Percentiles rank a stretch among this genome's conserved stretches.
Conservation (phyloP, 2,797 vertebrate genomes). For the Ctenosaura bakeri region DNA sequence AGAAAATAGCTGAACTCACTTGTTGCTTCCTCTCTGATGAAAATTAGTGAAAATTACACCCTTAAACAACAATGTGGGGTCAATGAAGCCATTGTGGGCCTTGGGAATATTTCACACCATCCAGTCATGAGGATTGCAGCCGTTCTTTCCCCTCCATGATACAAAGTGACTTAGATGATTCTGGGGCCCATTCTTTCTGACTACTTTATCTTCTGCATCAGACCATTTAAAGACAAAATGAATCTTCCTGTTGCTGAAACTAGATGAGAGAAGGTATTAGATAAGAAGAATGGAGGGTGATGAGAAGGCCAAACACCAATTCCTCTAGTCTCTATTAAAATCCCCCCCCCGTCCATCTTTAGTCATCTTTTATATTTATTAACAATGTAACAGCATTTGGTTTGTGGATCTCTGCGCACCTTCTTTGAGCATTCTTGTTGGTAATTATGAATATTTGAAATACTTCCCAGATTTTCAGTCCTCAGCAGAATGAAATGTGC, state of each 20-base stretch:
- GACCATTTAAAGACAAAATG: background rate
- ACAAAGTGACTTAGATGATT: too few relatives aligned
- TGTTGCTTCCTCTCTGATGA: too few relatives aligned
- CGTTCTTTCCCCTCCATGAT: too few relatives aligned
- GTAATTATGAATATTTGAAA: slow-evolving; percentile 7
- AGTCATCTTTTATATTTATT: background rate
- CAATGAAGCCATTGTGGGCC: too few relatives aligned
- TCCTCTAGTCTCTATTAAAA: background rate
- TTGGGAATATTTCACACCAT: too few relatives aligned
- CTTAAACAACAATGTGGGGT: too few relatives aligned
- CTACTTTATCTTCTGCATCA: background rate
- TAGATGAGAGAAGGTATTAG: background rate
- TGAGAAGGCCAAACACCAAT: too few relatives aligned
- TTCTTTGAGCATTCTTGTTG: background rate
- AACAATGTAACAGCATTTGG: background rate
- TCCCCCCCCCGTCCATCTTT: background rate
- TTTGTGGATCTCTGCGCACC: background rate
- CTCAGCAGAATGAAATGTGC: background rate
- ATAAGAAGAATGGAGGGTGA: background rate
- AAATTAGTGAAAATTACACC: too few relatives aligned
- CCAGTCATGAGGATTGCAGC: too few relatives aligned
- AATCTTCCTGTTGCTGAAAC: background rate
- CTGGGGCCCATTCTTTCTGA: too few relatives aligned
- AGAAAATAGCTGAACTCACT: too few relatives aligned
- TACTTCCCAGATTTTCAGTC: background rate